These are phyloP conservation scores for Pygmarrhopalites habei DNA, from an alignment of 1,140 invertebrate species.

Conservation along the genomic window DNA sequence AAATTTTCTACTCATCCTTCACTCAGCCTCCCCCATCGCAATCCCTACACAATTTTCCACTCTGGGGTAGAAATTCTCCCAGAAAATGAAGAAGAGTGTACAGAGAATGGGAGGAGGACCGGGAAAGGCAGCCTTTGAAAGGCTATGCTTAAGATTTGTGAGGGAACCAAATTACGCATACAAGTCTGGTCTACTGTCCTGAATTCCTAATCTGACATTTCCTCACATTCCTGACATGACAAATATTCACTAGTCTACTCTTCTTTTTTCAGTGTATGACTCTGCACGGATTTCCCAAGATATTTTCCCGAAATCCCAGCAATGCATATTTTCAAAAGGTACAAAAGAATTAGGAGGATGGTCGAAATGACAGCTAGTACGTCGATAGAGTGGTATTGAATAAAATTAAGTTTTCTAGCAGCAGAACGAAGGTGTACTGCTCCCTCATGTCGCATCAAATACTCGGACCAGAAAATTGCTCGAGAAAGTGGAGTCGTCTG, in stretches of 20 bases:
- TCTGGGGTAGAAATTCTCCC: too few relatives aligned
- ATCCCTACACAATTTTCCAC: too few relatives aligned
- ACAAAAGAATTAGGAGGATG: not conserved
- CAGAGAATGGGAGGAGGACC: too few relatives aligned
- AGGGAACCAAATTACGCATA: too few relatives aligned
- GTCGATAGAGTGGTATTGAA: slow-evolving; percentile 50
- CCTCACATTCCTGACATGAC: not conserved
- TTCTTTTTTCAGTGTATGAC: not conserved
- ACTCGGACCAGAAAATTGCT: slow-evolving; percentile 62
- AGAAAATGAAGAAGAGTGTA: too few relatives aligned
- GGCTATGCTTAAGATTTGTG: too few relatives aligned
- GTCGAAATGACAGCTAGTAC: slow-evolving; percentile 40
- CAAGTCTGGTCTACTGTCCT: too few relatives aligned
- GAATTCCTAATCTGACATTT: too few relatives aligned
- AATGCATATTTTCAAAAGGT: not conserved
- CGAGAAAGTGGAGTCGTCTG: slow-evolving; percentile 53
- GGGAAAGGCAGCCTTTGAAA: too few relatives aligned
- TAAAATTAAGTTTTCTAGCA: slow-evolving; percentile 47
- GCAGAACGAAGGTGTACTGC: slow-evolving; percentile 48
- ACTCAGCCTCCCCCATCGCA: too few relatives aligned
- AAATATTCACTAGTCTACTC: not conserved
- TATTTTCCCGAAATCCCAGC: too few relatives aligned
- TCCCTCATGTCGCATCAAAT: slow-evolving; percentile 55
- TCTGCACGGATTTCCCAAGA: not conserved
- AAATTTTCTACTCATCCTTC: too few relatives aligned